A percentile compares a stretch with the other conserved stretches of the same genome.
phyloP scores from a whole-genome alignment of 2,888 invertebrate genomes.

The Craniophora ligustri region DNA sequence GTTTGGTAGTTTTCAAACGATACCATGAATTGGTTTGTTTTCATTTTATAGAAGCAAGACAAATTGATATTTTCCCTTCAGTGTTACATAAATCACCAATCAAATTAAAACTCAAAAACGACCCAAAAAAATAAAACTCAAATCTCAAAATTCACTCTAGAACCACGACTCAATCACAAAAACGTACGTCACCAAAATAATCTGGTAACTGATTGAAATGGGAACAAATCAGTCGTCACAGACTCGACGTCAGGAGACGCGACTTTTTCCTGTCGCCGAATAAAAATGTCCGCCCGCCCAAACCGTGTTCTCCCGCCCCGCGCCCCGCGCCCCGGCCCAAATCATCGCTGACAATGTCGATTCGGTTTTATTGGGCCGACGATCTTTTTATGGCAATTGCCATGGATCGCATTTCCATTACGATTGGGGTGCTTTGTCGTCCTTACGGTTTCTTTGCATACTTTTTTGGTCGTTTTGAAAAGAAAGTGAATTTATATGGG shows the following conservation, averaged over 20 bases:
- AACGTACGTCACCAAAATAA: slow-evolving; percentile 46
- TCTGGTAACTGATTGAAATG: slow-evolving; percentile 56
- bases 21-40: too few relatives aligned
- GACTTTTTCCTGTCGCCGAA: slow-evolving; percentile 75
- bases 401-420: slow-evolving; percentile 82
- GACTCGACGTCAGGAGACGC: slow-evolving; percentile 61
- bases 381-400: slow-evolving; percentile 86
- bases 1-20: too few relatives aligned
- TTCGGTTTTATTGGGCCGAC: slow-evolving; percentile 81
- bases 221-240: slow-evolving; percentile 80
- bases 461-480: slow-evolving; percentile 49
- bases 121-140: slow-evolving; percentile 1
- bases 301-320: slow-evolving; percentile 74
- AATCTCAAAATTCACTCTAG: slow-evolving; percentile 2
- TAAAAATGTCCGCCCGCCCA: slow-evolving; percentile 86
- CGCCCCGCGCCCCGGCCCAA: slow-evolving; percentile 61
- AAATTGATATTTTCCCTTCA: neutral
- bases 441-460: slow-evolving; percentile 61
- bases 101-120: neutral
- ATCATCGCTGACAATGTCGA: slow-evolving; percentile 84
- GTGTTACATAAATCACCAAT: neutral
- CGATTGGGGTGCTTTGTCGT: slow-evolving; percentile 77
- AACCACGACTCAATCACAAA: slow-evolving; percentile 11
- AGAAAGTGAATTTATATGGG: slow-evolving; percentile 65
- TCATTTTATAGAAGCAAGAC: too few relatives aligned